These are phyloP conservation scores for Drosophila prolongata DNA, from an alignment of 2,888 invertebrate species.

Conservation along the genomic window DNA sequence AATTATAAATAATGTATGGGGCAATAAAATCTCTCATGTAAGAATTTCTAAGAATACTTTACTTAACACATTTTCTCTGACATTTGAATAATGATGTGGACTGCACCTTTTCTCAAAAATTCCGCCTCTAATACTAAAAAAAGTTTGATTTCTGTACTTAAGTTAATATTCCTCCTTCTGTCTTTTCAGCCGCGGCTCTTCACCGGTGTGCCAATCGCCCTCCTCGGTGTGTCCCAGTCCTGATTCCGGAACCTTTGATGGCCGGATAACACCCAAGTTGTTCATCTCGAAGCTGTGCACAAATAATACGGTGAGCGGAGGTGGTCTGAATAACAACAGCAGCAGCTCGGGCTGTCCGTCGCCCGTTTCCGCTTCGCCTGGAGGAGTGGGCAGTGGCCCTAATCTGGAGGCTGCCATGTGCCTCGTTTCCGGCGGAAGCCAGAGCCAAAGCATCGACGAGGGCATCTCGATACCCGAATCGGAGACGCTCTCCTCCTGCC, in stretches of 20 bases:
- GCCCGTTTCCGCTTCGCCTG: slow-evolving; percentile 81
- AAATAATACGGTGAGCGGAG: slow-evolving; percentile 68
- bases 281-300: slow-evolving; percentile 83
- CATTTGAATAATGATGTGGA: too few species aligned
- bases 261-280: slow-evolving; percentile 84
- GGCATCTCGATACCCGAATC: slow-evolving; percentile 76
- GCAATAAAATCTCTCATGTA: background rate
- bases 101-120: background rate
- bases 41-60: background rate
- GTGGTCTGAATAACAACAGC: slow-evolving; percentile 57
- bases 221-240: slow-evolving; percentile 84
- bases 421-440: slow-evolving; percentile 73
- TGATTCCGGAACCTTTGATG: slow-evolving; percentile 84
- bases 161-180: background rate
- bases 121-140: too few species aligned
- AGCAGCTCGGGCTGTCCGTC: slow-evolving; percentile 82
- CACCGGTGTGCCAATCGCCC: slow-evolving; percentile 84
- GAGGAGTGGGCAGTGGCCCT: slow-evolving; percentile 55
- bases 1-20: background rate
- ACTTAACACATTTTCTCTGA: background rate
- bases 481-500: slow-evolving; percentile 66
- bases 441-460: slow-evolving; percentile 79
- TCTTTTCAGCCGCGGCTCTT: slow-evolving; percentile 82
- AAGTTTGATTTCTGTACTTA: background rate
- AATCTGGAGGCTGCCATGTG: slow-evolving; percentile 49